These are phyloP conservation scores for Pedionomus torquatus DNA, from an alignment of 2,113 vertebrate species.

Conservation along the genomic window DNA sequence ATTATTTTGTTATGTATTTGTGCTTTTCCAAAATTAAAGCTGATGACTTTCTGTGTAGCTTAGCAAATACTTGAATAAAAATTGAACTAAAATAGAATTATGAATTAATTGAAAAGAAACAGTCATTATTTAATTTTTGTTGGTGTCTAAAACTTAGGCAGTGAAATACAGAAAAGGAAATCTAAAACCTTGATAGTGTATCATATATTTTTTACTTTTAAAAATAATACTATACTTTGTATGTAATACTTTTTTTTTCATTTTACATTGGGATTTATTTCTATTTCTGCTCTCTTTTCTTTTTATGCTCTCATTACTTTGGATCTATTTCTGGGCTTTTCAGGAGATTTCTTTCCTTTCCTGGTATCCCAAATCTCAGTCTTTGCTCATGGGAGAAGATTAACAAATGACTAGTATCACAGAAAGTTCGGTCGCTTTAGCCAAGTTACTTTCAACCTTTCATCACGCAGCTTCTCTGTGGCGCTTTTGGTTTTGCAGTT, in stretches of 20 bases:
- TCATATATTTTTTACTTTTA: background rate
- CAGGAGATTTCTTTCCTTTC: background rate
- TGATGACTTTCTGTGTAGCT: background rate
- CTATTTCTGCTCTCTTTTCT: background rate
- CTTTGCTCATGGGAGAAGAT: background rate
- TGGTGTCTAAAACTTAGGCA: background rate
- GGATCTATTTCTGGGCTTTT: background rate
- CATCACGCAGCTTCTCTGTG: background rate
- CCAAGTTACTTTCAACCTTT: background rate
- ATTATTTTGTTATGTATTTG: background rate
- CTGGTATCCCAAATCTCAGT: background rate
- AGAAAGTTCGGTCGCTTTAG: background rate
- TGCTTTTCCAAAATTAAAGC: background rate
- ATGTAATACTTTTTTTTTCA: background rate
- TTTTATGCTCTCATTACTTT: background rate
- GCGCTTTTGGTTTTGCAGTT: background rate
- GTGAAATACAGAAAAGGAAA: background rate
- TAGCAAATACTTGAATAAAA: background rate
- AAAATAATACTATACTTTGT: background rate
- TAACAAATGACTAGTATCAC: background rate
- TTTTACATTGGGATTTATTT: background rate
- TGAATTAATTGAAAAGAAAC: background rate
- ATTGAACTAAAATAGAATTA: background rate
- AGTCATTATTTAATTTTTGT: background rate
- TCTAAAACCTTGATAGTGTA: background rate